phyloP scores from a whole-genome alignment of 2,113 vertebrate species.

The Brachyhypopomus gauderio region DNA sequence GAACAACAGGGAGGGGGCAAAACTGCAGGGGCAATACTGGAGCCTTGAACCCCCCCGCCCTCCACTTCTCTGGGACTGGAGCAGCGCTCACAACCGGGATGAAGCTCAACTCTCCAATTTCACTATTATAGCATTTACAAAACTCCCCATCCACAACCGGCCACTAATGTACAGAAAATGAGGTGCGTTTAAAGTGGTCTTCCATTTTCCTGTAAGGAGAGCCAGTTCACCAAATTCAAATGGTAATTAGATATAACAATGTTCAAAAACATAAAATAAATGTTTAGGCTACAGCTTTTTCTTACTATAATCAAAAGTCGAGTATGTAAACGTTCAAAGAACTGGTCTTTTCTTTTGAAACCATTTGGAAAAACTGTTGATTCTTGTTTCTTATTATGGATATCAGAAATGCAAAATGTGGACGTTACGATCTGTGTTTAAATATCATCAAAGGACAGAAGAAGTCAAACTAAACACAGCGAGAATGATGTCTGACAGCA shows the following conservation, averaged over 20 bases:
- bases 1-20: constrained; percentile 6
- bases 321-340: too few relatives aligned
- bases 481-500: constrained; percentile 14
- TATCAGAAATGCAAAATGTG: too few relatives aligned
- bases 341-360: too few relatives aligned
- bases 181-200: too few relatives aligned
- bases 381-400: too few relatives aligned
- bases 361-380: too few relatives aligned
- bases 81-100: too few relatives aligned
- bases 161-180: too few relatives aligned
- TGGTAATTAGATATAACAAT: not conserved
- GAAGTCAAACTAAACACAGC: constrained; percentile 14
- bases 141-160: too few relatives aligned
- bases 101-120: not conserved
- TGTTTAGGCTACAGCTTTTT: not conserved
- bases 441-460: not conserved
- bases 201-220: too few relatives aligned
- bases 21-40: not conserved
- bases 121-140: too few relatives aligned
- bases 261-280: not conserved
- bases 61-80: not conserved
- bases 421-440: not conserved
- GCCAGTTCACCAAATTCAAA: too few relatives aligned
- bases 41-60: not conserved
- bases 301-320: not conserved